Evolutionary conservation across 2,113 vertebrate species (phyloP).

Genomic region (Cromileptes altivelis): DNA sequence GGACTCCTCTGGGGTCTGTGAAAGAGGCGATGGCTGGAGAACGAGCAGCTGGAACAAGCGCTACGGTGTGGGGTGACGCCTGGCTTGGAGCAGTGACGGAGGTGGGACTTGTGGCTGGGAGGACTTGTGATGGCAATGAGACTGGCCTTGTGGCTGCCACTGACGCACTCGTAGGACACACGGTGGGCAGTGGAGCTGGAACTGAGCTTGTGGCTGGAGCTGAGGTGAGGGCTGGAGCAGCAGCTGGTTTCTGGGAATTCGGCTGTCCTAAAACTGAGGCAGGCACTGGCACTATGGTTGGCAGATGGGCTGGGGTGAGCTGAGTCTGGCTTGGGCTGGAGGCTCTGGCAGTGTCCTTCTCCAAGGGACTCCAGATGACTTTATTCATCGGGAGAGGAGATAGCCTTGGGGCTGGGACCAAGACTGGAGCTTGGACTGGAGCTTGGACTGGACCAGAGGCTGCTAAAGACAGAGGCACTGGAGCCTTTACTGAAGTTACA

Average conservation of each 20-base stretch:
- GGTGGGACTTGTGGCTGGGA: conserved; percentile 23
- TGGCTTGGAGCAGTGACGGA: conserved; percentile 6
- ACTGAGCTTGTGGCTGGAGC: conserved; percentile 6
- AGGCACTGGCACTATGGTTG: conserved; percentile 54
- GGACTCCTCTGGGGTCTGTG: conserved; percentile 36
- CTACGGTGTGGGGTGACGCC: conserved; percentile 4
- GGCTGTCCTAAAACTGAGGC: conserved; percentile 55
- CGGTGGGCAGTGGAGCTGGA: not conserved
- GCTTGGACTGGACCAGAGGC: conserved; percentile 15
- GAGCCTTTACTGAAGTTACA: conserved; percentile 4
- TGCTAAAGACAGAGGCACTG: conserved; percentile 24
- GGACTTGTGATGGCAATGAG: conserved; percentile 13
- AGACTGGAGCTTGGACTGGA: conserved; percentile 26
- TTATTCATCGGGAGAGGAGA: conserved; percentile 55
- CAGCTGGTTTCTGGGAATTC: conserved; percentile 36
- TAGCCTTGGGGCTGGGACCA: conserved; percentile 23
- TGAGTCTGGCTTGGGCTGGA: conserved; percentile 51
- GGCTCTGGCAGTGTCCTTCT: conserved; percentile 48
- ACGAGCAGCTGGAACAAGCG: conserved; percentile 28
- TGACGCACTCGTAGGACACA: not conserved
- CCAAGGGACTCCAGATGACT: conserved; percentile 62
- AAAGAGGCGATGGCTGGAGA: conserved; percentile 22
- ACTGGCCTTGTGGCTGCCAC: not conserved
- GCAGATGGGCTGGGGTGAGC: conserved; percentile 35
- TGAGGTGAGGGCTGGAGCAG: not conserved